A percentile compares a stretch with the other conserved stretches of the same genome.
These are phyloP conservation scores for Lacerta viridis DNA, from an alignment of 2,797 vertebrate species.

Conservation along the genomic window DNA sequence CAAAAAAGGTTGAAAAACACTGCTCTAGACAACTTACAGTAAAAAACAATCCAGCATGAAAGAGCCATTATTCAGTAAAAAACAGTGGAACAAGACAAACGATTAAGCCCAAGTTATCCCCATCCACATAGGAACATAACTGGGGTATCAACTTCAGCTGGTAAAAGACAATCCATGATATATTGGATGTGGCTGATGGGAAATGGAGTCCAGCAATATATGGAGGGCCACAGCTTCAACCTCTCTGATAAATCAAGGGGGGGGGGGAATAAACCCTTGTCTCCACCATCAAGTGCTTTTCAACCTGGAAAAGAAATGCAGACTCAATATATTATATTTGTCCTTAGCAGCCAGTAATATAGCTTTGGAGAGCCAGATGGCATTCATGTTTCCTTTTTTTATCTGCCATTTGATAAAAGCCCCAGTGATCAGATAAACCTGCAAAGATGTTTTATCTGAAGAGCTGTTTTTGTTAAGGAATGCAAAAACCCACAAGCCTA, in stretches of 20 bases:
- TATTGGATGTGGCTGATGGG: too few species aligned
- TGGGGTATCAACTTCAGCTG: too few species aligned
- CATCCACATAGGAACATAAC: too few species aligned
- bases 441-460: constrained; percentile 3
- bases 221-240: too few species aligned
- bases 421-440: constrained; percentile 17
- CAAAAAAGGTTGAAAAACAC: too few species aligned
- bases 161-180: too few species aligned
- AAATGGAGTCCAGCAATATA: too few species aligned
- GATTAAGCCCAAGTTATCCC: too few species aligned
- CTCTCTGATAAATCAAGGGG: neutral
- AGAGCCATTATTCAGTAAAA: too few species aligned
- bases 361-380: neutral
- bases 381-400: neutral
- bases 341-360: neutral
- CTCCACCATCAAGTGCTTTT: neutral
- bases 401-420: constrained; percentile 1
- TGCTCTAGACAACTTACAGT: too few species aligned
- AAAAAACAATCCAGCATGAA: too few species aligned
- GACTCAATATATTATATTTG: neutral
- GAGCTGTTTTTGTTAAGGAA: neutral
- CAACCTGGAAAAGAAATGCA: neutral
- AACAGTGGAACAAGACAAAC: too few species aligned
- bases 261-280: neutral
- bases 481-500: neutral